Conservation (phyloP, 2,797 vertebrate species). For the Coracias cyanogaster region DNA sequence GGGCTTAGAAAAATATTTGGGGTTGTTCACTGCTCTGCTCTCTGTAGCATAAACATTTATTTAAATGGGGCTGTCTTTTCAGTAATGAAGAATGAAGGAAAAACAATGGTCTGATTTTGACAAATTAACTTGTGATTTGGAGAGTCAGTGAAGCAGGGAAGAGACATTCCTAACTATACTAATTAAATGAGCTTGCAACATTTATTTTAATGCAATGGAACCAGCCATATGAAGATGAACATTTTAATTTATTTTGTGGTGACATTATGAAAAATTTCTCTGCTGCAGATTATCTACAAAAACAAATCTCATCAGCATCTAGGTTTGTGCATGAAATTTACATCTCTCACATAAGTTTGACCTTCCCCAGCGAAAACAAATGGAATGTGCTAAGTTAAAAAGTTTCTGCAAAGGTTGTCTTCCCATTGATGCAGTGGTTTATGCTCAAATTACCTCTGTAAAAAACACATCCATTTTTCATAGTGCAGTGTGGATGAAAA, state of each 20-base stretch:
- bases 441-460: slow-evolving; percentile 82
- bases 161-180: slow-evolving; percentile 90
- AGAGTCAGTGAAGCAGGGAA: slow-evolving; percentile 87
- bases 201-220: slow-evolving; percentile 91
- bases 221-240: slow-evolving; percentile 90
- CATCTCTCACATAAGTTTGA: slow-evolving; percentile 81
- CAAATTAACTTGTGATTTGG: slow-evolving; percentile 92
- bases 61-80: slow-evolving; percentile 86
- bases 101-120: slow-evolving; percentile 91
- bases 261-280: slow-evolving; percentile 89
- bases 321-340: slow-evolving; percentile 83
- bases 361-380: slow-evolving; percentile 81
- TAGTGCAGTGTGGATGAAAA: slow-evolving; percentile 80
- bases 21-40: slow-evolving; percentile 82
- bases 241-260: slow-evolving; percentile 89
- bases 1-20: slow-evolving; percentile 85
- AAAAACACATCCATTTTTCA: slow-evolving; percentile 85
- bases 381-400: slow-evolving; percentile 78
- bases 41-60: slow-evolving; percentile 89
- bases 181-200: slow-evolving; percentile 91
- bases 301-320: slow-evolving; percentile 88
- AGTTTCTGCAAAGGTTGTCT: slow-evolving; percentile 83
- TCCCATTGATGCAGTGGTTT: slow-evolving; percentile 78
- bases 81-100: slow-evolving; percentile 90
- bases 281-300: slow-evolving; percentile 85